A percentile compares a stretch with the other conserved stretches of the same genome.
phyloP scores from a whole-genome alignment of 1,140 invertebrate genomes.

The Solenopsis invicta region DNA sequence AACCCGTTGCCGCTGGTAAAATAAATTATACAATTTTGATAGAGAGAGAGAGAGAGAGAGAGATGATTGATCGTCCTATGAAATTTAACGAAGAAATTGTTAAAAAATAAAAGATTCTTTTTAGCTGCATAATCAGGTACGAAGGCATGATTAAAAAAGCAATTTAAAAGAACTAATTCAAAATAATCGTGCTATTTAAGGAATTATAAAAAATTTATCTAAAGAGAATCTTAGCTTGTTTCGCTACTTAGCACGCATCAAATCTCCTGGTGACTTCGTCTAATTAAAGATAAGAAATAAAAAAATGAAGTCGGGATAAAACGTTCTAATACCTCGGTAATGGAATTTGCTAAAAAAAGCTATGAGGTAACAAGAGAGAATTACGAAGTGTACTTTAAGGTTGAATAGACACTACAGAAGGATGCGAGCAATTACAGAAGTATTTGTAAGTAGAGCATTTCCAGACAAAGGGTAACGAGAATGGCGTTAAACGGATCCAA shows the following conservation, averaged over 20 bases:
- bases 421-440: constrained; percentile 58
- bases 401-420: constrained; percentile 32
- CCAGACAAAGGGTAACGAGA: constrained; percentile 61
- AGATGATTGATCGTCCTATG: constrained; percentile 22
- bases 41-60: neutral
- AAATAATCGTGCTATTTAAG: constrained; percentile 19
- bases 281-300: constrained; percentile 25
- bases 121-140: neutral
- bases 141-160: neutral
- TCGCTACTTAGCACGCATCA: neutral
- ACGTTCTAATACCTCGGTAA: constrained; percentile 12
- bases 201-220: neutral
- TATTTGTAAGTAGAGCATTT: constrained; percentile 47
- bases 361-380: constrained; percentile 9
- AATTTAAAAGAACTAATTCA: neutral
- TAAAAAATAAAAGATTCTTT: constrained; percentile 22
- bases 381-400: constrained; percentile 32
- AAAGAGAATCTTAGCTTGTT: neutral
- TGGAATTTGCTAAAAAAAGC: constrained; percentile 4
- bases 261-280: neutral
- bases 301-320: neutral
- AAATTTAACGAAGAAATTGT: constrained; percentile 39
- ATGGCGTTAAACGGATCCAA: constrained; percentile 60
- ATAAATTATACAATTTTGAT: constrained; percentile 43
- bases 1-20: constrained; percentile 10